Conservation (phyloP, 37 sponge, comb jelly and placozoan genomes). For the Agelas oroides region DNA sequence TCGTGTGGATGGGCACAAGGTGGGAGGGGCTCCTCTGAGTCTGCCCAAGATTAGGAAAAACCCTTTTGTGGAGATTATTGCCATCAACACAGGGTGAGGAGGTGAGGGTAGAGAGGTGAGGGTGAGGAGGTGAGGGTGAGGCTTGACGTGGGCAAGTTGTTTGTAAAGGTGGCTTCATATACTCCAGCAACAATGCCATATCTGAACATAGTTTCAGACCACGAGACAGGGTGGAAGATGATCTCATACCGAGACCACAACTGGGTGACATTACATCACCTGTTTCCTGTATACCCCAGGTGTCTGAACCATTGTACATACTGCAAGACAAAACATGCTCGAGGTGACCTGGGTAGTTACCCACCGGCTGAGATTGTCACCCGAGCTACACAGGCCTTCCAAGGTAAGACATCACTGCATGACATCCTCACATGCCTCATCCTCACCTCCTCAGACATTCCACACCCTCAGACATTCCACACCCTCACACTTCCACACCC, state of each 20-base stretch:
- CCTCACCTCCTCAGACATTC: too few relatives aligned
- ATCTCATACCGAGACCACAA: too few relatives aligned
- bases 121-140: too few relatives aligned
- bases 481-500: neutral
- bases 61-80: slow-evolving; percentile 92
- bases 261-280: too few relatives aligned
- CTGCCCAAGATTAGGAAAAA: slow-evolving; percentile 96
- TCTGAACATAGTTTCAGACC: too few relatives aligned
- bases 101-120: too few relatives aligned
- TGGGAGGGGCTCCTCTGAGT: slow-evolving; percentile 87
- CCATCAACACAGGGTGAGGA: slow-evolving; percentile 92
- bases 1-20: slow-evolving; percentile 53
- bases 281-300: slow-evolving; percentile 25
- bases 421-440: neutral
- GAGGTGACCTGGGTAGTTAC: slow-evolving; percentile 96
- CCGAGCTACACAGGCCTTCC: slow-evolving; percentile 86
- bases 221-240: too few relatives aligned
- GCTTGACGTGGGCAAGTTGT: too few relatives aligned
- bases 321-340: slow-evolving; percentile 98
- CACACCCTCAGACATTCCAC: too few relatives aligned
- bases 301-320: slow-evolving; percentile 98
- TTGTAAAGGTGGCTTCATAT: too few relatives aligned
- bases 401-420: slow-evolving; percentile 33
- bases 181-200: too few relatives aligned
- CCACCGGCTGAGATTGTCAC: slow-evolving; percentile 83